Percentiles rank a stretch among this genome's conserved stretches.
phyloP scores from a whole-genome alignment of 2,797 vertebrate species.

The Danio albolineatus region DNA sequence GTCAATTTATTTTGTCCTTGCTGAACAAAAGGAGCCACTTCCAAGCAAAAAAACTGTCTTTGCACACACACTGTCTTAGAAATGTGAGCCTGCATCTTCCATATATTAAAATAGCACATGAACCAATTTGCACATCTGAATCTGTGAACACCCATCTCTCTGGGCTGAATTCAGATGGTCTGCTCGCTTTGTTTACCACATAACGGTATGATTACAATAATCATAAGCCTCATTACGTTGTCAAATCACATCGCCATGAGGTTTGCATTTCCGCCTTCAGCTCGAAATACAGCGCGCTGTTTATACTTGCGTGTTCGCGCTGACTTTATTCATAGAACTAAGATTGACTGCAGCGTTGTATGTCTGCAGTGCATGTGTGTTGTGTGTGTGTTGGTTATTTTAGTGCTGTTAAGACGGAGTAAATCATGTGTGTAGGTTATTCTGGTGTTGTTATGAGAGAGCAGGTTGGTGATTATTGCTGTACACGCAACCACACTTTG shows the following conservation, averaged over 20 bases:
- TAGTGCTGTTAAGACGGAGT: slow-evolving; percentile 10
- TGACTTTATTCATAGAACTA: slow-evolving; percentile 28
- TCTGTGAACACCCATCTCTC: neutral
- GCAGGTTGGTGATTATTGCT: slow-evolving; percentile 80
- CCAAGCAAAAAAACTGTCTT: neutral
- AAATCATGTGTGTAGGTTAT: slow-evolving; percentile 69
- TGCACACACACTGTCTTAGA: neutral
- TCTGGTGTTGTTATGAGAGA: slow-evolving; percentile 81
- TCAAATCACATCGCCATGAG: slow-evolving; percentile 44
- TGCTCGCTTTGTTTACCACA: slow-evolving; percentile 18
- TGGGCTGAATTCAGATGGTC: slow-evolving; percentile 1
- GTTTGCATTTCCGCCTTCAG: slow-evolving; percentile 41
- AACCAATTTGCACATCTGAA: neutral
- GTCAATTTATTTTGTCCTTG: no score
- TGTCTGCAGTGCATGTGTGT: slow-evolving; percentile 33
- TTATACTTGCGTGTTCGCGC: neutral
- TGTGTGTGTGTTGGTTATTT: slow-evolving; percentile 26
- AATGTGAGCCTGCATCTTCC: neutral
- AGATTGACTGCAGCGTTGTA: neutral
- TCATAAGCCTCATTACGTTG: slow-evolving; percentile 59
- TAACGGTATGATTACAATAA: slow-evolving; percentile 48
- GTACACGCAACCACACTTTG: slow-evolving; percentile 61
- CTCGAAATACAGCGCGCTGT: slow-evolving; percentile 19
- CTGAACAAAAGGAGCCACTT: neutral
- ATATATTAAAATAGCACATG: neutral